Evolutionary conservation across 2,888 invertebrate species (phyloP), one percentile per base, ranked within the genome.

Genomic region (Ophion slaviceki): DNA sequence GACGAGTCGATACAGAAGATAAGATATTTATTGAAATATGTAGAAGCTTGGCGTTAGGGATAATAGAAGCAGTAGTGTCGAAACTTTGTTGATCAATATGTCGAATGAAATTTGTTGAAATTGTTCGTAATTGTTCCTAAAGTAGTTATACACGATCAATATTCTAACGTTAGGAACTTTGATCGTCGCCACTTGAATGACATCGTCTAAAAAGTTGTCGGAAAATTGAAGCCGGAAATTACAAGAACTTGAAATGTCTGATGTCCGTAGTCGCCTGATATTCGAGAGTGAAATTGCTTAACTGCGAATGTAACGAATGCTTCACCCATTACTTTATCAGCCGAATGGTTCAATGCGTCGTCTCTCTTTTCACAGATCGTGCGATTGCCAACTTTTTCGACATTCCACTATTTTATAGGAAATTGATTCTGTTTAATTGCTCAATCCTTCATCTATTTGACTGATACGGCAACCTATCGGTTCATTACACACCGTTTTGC

Each of bases 371-470:
- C 40, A 45, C 40, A 14, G 74, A 64, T 28, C 11, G 32, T 24
- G 7, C 66, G n/a, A 72, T 72, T 40, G 64, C 28, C 24, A 64
- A 59, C 61, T 67, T 57, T 66, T 57, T 36, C 74, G 47, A 75
- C n/a, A 47, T 72, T 67, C 32, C 45, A 24, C 70, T 71, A 70
- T 64, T 57, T 76, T 11, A 6, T 53, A 47, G 70, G 74, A 24
- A 80, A 83, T 62, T 83, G 66, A 79, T 61, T 79, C 59, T 17
- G 32, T 76, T 82, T 77, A 76, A 85, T 82, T 85, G 80, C 74
- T 76, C 72, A 20, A 67, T 75, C 62, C 45, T 61, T 59, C 74
- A 32, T 83, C 72, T 68, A 71, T 62, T 77, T 53, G 67, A 80
- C 47, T 71, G 72, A 84, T 71, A 72, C 59, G 74, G 59, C 70